phyloP scores from a whole-genome alignment of 2,113 vertebrate species.

The Talpa occidentalis region DNA sequence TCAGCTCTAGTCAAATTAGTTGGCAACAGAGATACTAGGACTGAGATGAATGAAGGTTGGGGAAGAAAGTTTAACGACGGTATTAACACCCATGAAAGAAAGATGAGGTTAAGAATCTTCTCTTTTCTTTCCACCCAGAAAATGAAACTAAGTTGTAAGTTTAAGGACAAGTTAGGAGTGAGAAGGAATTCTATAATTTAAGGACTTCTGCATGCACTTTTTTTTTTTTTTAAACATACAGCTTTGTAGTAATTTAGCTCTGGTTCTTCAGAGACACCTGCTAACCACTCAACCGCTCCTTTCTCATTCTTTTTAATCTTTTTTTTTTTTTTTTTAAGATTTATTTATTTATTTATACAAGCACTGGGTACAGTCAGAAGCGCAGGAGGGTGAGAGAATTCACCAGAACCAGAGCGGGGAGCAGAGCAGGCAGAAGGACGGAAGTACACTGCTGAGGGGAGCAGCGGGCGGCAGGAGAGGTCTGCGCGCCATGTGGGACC shows the following conservation, averaged over 20 bases:
- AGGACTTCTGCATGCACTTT: neutral
- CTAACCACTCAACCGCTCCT: neutral
- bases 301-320: conserved; percentile 24
- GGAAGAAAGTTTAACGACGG: neutral
- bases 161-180: neutral
- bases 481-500: too few species aligned
- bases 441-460: too few species aligned
- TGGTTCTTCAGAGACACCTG: neutral
- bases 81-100: neutral
- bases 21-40: conserved; percentile 1
- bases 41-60: neutral
- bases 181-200: neutral
- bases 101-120: neutral
- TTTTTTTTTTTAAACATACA: neutral
- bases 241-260: neutral
- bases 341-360: too few species aligned
- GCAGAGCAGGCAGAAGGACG: too few species aligned
- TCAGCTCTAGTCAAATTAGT: neutral
- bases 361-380: too few species aligned
- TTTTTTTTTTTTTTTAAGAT: too few species aligned
- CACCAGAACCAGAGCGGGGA: too few species aligned
- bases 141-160: neutral
- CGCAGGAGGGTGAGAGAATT: too few species aligned
- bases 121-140: neutral
- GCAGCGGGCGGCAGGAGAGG: too few species aligned